phyloP scores from a whole-genome alignment of 2,888 invertebrate genomes.

The Xylocampa areola region DNA sequence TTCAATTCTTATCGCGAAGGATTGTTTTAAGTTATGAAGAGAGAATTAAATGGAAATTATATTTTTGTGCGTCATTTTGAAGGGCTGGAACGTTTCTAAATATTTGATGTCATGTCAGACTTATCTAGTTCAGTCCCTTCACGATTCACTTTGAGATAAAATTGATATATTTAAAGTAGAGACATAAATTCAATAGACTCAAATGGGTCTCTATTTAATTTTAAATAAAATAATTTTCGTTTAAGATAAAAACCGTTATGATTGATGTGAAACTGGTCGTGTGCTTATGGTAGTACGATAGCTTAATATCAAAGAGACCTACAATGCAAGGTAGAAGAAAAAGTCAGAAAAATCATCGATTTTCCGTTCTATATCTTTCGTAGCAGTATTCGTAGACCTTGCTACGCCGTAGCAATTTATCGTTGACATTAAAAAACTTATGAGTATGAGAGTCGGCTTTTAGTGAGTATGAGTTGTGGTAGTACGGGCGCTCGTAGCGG shows the following conservation, averaged over 20 bases:
- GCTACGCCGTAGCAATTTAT: slow-evolving; percentile 44
- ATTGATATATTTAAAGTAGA: not conserved
- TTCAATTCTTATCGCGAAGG: slow-evolving; percentile 49
- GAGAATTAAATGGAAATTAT: slow-evolving; percentile 40
- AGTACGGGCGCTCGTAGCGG: slow-evolving; percentile 48
- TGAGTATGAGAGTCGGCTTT: not conserved
- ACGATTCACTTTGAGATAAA: slow-evolving; percentile 25
- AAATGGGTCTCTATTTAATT: not conserved
- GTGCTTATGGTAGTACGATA: too few relatives aligned
- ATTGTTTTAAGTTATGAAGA: slow-evolving; percentile 31
- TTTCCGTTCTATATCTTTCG: slow-evolving; percentile 26
- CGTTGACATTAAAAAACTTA: slow-evolving; percentile 5
- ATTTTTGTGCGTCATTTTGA: slow-evolving; percentile 34
- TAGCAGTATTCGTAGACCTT: slow-evolving; percentile 39
- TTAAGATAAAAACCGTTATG: too few relatives aligned
- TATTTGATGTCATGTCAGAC: slow-evolving; percentile 31
- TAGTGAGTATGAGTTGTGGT: slow-evolving; percentile 52
- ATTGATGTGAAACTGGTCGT: too few relatives aligned
- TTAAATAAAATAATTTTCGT: not conserved
- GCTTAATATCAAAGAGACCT: too few relatives aligned
- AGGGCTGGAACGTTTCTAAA: slow-evolving; percentile 29
- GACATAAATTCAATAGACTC: not conserved
- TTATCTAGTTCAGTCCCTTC: slow-evolving; percentile 34
- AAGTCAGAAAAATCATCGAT: not conserved
- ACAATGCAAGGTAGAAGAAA: too few relatives aligned